Evolutionary conservation across 2,113 vertebrate species (phyloP), one percentile per base, ranked within the genome.

Genomic region (Melospiza georgiana): DNA sequence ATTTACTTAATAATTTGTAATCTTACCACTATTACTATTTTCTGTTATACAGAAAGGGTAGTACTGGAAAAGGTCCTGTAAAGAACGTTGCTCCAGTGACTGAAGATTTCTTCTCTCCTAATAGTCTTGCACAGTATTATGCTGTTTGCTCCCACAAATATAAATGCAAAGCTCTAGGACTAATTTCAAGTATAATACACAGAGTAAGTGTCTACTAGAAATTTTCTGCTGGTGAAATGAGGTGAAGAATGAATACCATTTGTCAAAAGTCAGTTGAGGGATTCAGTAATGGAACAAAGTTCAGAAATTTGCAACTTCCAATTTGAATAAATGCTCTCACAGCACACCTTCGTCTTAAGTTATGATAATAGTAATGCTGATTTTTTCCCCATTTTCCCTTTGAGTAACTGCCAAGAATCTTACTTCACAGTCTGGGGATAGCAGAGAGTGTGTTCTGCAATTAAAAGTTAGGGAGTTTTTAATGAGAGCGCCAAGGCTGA

Each of bases 401-500:
- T 94, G 84, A 91, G 51, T 58, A 89, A 51, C 69, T 83, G 66
- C 67, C 67, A 93, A 59, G 74, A 83, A 51, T 73, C 23, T 93
- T 81, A 66, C 71, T 95, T 61, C 73, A 14, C 39, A 83, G 78
- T 74, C 78, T 71, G 51, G 75, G 88, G 93, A 95, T 63, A 93
- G 62, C 43, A 95, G 90, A 93, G 46, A 69, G 52, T 69, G 41
- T 78, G 33, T 88, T 96, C 33, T 88, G 84, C 8, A 66, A 96
- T 95, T 94, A 94, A 95, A 97, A 90, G 62, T 93, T 87, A 83
- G 58, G 67, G 78, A 93, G 82, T 62, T 93, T 96, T 95, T 97
- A 94, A 95, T 95, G 93, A 96, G 91, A 95, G 75, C 46, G 2
- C 74, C 41, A 68, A 93, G 91, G 41, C 89, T 89, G 80, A 94